Conservation (phyloP, 2,888 invertebrate genomes). For the Meandrusa payeni region DNA sequence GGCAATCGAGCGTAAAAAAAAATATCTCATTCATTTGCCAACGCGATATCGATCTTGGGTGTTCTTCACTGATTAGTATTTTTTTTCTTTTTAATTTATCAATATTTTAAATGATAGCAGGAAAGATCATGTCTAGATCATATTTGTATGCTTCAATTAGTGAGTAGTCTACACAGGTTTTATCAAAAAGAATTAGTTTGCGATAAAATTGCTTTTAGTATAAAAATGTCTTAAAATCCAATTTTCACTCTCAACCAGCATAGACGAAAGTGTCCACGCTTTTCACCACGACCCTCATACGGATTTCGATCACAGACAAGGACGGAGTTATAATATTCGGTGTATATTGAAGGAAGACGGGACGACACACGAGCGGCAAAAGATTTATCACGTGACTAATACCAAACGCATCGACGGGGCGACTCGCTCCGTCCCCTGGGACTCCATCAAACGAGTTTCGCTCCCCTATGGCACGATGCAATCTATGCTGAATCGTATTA, state of each 20-base stretch:
- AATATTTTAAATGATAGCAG: too few relatives aligned
- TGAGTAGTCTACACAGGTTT: too few relatives aligned
- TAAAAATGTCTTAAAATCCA: conserved; percentile 8
- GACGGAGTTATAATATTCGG: conserved; percentile 51
- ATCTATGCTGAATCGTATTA: conserved; percentile 81
- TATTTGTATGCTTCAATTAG: too few relatives aligned
- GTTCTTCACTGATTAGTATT: too few relatives aligned
- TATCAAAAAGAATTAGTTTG: too few relatives aligned
- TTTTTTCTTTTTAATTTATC: too few relatives aligned
- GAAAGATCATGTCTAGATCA: too few relatives aligned
- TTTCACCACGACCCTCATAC: conserved; percentile 52
- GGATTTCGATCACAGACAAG: conserved; percentile 61
- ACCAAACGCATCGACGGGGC: conserved; percentile 62
- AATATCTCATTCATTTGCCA: too few relatives aligned
- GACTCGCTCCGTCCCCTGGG: conserved; percentile 60
- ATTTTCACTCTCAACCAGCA: conserved; percentile 3
- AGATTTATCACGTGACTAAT: conserved; percentile 81
- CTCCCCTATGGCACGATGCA: conserved; percentile 76
- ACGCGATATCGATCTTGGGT: too few relatives aligned
- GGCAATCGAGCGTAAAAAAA: too few relatives aligned
- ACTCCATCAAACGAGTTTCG: conserved; percentile 79
- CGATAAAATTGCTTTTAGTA: neutral
- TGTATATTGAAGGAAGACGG: conserved; percentile 58
- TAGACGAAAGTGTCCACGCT: conserved; percentile 39
- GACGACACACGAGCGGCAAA: conserved; percentile 52